Conservation (phyloP, 2,113 vertebrate genomes). For the Tyto alba region DNA sequence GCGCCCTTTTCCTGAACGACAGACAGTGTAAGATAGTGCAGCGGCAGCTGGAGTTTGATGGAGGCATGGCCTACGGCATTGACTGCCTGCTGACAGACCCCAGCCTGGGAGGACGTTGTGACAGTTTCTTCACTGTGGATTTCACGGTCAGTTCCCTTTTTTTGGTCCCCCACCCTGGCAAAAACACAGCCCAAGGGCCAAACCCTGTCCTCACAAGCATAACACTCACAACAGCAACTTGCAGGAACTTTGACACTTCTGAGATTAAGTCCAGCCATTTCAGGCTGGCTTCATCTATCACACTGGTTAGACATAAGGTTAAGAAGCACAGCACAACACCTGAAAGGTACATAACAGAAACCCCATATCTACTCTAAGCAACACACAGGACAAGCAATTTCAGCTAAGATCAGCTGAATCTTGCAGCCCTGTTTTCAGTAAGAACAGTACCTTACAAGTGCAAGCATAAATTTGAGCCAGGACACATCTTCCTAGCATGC, state of each 20-base stretch:
- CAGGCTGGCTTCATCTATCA: neutral
- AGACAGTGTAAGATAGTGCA: constrained; percentile 80
- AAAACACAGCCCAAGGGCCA: neutral
- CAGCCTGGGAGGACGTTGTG: constrained; percentile 86
- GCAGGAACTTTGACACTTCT: too few relatives aligned
- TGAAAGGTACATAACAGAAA: neutral
- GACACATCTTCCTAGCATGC: fast-evolving
- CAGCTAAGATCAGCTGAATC: neutral
- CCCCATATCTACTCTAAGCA: neutral
- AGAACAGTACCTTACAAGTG: neutral
- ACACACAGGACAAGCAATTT: fast-evolving
- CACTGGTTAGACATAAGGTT: neutral
- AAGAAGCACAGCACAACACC: fast-evolving
- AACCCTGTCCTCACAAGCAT: fast-evolving
- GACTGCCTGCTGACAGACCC: constrained; percentile 87
- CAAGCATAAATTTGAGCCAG: neutral
- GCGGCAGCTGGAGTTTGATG: constrained; percentile 79
- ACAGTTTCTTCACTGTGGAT: constrained; percentile 67
- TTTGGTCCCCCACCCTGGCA: fast-evolving
- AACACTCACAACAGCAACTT: fast-evolving
- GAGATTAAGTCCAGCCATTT: neutral
- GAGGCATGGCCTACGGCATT: constrained; percentile 86
- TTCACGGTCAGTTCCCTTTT: constrained; percentile 67
- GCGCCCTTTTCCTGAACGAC: constrained; percentile 80
- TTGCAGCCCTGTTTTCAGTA: neutral